Evolutionary conservation across 1,140 invertebrate genomes (phyloP), one percentile per base, ranked within the genome.

Genomic region (Brachionus asplanchnoidis): DNA sequence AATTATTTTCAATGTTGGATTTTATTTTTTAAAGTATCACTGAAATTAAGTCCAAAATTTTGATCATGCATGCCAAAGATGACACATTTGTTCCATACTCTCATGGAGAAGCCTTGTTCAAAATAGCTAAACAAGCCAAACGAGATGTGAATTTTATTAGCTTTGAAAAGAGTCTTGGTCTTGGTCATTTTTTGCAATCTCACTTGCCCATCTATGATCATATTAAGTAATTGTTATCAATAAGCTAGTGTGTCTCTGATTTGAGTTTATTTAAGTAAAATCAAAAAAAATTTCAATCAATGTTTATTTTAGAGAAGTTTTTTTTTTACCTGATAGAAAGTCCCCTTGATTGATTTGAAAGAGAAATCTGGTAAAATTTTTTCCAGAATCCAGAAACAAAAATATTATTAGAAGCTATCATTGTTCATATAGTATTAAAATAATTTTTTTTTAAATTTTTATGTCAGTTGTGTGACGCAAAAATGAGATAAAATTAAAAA

Each of bases 121-220:
- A 82, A 14, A 46, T 82, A 32, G 53, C 53, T 12, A 82, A 82
- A 66, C 23, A 65, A 12, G 28, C 53, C 1, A 77, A 77, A 20
- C 32, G 36, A 26, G 12, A 60, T 40, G 79, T 82, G 20, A 36
- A 82, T 12, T 44, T 82, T 82, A 26, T 82, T 40, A 60, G 36
- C 11, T 32, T 65, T 11, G 53, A 68, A 36, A 42, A 65, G 66
- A 23, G 65, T 3, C 40, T 82, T n/a, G 79, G 79, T 65, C 32
- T 82, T 28, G 79, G 79, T 36, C 79, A 82, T 36, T 82, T 82
- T 68, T 65, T 82, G 20, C 79, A 82, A 65, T 65, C 79, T 82
- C 79, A 82, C 53, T 23, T 65, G 36, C 79, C 79, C 4, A 68
- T 68, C 26, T 82, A 82, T 46, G 79, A 82, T 32, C 53, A 42